Conservation (phyloP, 2,797 vertebrate species). For the Uromys caudimaculatus region DNA sequence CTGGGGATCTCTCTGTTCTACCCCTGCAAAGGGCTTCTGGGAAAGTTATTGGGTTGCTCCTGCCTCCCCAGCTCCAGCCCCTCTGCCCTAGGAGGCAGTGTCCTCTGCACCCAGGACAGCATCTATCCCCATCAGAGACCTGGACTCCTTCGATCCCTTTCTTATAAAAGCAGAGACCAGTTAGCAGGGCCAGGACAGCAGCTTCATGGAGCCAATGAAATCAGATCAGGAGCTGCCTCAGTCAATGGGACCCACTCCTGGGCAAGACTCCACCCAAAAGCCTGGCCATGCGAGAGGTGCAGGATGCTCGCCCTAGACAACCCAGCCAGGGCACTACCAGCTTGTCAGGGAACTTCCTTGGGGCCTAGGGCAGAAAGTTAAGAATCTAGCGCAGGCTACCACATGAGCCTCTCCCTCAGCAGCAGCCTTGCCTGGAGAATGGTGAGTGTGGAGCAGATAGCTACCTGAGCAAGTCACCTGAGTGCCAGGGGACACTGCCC, state of each 20-base stretch:
- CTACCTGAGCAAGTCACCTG: background rate
- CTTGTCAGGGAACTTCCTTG: background rate
- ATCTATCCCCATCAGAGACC: background rate
- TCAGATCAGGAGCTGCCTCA: background rate
- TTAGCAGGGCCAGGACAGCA: no score
- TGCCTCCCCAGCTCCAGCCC: background rate
- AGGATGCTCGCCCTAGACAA: background rate
- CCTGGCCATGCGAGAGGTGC: background rate
- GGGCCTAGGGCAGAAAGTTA: background rate
- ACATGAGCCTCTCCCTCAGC: accelerated
- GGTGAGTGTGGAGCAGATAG: background rate
- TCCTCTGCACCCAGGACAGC: background rate
- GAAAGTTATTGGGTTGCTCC: accelerated
- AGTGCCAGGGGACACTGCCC: background rate
- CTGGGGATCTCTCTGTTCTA: no score
- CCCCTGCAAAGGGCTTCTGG: accelerated
- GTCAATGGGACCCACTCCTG: background rate
- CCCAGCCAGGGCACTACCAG: background rate
- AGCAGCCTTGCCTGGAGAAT: background rate
- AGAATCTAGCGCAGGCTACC: background rate
- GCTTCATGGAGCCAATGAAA: accelerated
- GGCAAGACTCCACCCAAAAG: background rate
- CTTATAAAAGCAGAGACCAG: background rate
- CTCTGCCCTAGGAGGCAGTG: background rate
- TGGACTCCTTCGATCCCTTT: accelerated